A percentile compares a stretch with the other conserved stretches of the same genome.
Conservation (phyloP, 2,797 vertebrate species). For the Cirrhinus molitorella region DNA sequence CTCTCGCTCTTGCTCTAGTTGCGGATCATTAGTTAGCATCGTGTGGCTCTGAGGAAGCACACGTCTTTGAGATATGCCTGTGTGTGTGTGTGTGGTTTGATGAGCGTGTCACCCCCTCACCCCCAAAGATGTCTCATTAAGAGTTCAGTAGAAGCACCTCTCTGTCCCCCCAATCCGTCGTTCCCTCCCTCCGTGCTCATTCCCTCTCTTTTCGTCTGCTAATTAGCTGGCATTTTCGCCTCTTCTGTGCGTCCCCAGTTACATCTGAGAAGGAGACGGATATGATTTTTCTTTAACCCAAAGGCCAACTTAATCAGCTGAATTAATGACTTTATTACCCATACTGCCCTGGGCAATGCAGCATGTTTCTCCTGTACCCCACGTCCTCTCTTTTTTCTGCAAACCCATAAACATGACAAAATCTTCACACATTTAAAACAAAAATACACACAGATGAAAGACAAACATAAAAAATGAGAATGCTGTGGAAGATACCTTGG, state of each 20-base stretch:
- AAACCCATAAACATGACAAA: conserved; percentile 27
- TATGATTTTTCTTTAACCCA: conserved; percentile 94
- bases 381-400: conserved; percentile 49
- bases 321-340: conserved; percentile 98
- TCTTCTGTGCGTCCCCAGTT: conserved; percentile 86
- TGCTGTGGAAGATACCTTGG: background rate
- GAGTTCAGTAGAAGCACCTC: conserved; percentile 88
- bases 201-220: conserved; percentile 81
- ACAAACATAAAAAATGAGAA: background rate
- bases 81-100: conserved; percentile 76
- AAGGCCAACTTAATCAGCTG: conserved; percentile 99
- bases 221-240: conserved; percentile 89
- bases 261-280: conserved; percentile 87
- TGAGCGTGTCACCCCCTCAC: conserved; percentile 93
- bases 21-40: conserved; percentile 91
- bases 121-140: conserved; percentile 97
- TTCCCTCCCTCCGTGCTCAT: conserved; percentile 76
- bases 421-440: conserved; percentile 62
- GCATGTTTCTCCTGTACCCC: conserved; percentile 78
- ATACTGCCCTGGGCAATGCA: conserved; percentile 84
- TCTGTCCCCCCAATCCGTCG: conserved; percentile 79
- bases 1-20: conserved; percentile 82
- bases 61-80: conserved; percentile 53
- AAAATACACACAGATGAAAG: conserved; percentile 57
- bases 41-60: conserved; percentile 86